A percentile compares a stretch with the other conserved stretches of the same genome.
Conservation (phyloP, 1,140 invertebrate species). For the Andricus grossulariae region DNA sequence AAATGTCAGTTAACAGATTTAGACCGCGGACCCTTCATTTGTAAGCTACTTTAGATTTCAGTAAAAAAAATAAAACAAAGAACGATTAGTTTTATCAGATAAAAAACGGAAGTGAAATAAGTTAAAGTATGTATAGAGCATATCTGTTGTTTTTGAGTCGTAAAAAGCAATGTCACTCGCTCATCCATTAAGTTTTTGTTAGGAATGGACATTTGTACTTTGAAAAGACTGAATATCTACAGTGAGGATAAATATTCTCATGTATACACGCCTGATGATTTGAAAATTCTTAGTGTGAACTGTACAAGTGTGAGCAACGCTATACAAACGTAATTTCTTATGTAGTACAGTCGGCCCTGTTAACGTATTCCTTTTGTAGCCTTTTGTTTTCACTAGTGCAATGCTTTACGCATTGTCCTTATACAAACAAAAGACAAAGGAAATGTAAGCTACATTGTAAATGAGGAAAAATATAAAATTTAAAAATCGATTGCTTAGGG, state of each 20-base stretch:
- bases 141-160: neutral
- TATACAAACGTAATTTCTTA: conserved; percentile 13
- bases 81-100: neutral
- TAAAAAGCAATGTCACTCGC: neutral
- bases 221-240: conserved; percentile 7
- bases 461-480: too few species aligned
- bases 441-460: neutral
- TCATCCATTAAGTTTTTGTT: conserved; percentile 8
- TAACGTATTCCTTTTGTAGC: conserved; percentile 4
- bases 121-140: too few species aligned
- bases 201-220: conserved; percentile 20
- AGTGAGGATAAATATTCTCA: neutral
- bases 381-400: conserved; percentile 17
- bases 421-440: conserved; percentile 16
- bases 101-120: neutral
- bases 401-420: conserved; percentile 4
- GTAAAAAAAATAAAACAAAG: neutral
- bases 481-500: too few species aligned
- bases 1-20: too few species aligned
- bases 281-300: conserved; percentile 7
- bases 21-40: too few species aligned
- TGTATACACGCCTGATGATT: neutral
- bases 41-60: too few species aligned
- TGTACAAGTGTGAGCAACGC: neutral
- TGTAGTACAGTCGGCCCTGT: neutral